Evolutionary conservation across 2,113 vertebrate genomes (phyloP), one percentile per base, ranked within the genome.

Genomic region (Microcebus lehilahytsara): DNA sequence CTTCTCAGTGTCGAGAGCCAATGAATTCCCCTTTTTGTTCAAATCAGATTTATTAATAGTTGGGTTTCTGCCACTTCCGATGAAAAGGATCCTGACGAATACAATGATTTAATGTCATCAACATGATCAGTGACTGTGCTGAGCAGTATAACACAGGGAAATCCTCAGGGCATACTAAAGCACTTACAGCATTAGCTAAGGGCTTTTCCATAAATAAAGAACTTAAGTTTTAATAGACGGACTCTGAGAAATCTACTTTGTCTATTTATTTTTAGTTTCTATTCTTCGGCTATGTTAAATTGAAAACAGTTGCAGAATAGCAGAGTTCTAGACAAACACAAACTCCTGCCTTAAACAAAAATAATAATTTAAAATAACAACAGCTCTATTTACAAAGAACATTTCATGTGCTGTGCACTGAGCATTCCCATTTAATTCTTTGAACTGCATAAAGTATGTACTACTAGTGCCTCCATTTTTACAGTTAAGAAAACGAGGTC

Each of bases 241-340:
- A 95, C 78, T 95, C 75, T 60, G 85, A 94, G 78, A 97, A 90
- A 94, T 89, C 66, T 79, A 90, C 87, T 96, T 75, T 56, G n/a
- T 34, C 78, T 95, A 34, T 34, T 91, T 85, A 72, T 6, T 95
- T 92, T 34, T 67, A 56, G 46, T 95, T 85, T 37, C 72, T 62
- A 22, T 80, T 96, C 90, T 88, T 80, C 32, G 85, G 49, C 34
- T 53, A 32, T 75, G 62, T 42, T 93, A 92, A 69, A 66, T 17
- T 56, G 42, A 34, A 87, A 88, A 91, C 53, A 95, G 62, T 7
- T 97, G 85, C 72, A 95, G 42, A 78, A 77, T 4, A 94, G 34
- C 6, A 51, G 91, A 93, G 72, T 84, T 93, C 79, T 83, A 46
- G 11, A 62, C 23, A 88, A 49, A 83, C 20, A 90, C 4, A 49